Evolutionary conservation across 2,113 vertebrate genomes (phyloP).

Genomic region (Helogale parvula): DNA sequence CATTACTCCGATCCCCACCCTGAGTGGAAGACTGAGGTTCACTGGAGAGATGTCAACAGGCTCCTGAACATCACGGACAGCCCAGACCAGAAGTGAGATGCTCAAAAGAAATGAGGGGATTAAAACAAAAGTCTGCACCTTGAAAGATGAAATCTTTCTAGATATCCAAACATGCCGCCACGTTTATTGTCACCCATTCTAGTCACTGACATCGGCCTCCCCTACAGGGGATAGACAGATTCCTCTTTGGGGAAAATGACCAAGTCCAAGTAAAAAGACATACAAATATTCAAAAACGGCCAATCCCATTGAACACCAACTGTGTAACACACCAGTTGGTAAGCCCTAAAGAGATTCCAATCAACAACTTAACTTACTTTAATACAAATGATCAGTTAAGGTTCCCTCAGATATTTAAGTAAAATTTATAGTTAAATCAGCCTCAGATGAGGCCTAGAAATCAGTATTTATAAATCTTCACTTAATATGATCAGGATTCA

Average conservation of each 20-base stretch:
- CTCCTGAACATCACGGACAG: background rate
- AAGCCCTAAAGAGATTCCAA: background rate
- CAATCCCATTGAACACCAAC: background rate
- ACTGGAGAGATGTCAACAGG: background rate
- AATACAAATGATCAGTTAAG: background rate
- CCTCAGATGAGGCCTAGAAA: background rate
- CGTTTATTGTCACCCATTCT: background rate
- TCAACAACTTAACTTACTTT: background rate
- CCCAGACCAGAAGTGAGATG: background rate
- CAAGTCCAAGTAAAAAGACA: background rate
- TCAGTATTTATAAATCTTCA: background rate
- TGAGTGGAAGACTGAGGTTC: background rate
- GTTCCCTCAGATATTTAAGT: background rate
- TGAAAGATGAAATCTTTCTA: background rate
- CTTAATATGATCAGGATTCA: background rate
- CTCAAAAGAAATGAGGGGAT: background rate
- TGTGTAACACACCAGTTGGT: background rate
- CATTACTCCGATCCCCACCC: background rate
- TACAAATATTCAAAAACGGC: background rate
- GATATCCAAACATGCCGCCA: background rate
- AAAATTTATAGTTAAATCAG: background rate
- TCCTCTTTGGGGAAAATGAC: background rate
- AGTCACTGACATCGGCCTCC: background rate
- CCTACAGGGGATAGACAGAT: background rate
- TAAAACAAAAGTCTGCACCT: background rate